A percentile compares a stretch with the other conserved stretches of the same genome.
Conservation (phyloP, 1,140 invertebrate genomes). For the Solen grandis region DNA sequence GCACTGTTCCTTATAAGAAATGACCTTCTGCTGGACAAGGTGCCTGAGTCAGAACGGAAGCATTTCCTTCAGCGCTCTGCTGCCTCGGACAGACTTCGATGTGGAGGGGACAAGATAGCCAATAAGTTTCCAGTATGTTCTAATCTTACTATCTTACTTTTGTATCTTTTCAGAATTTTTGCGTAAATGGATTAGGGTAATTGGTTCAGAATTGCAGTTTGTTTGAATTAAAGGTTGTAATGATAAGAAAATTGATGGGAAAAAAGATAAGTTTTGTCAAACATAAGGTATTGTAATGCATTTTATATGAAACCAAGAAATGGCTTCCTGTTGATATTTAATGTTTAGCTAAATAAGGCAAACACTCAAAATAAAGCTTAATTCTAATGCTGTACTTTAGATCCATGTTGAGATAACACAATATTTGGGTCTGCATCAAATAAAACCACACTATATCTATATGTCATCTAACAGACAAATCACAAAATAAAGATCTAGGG, state of each 20-base stretch:
- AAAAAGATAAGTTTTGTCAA: not conserved
- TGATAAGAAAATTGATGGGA: not conserved
- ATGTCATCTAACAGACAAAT: no score
- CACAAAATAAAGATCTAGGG: no score
- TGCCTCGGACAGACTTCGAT: slow-evolving; percentile 68
- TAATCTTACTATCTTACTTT: slow-evolving; percentile 10
- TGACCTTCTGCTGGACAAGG: slow-evolving; percentile 71
- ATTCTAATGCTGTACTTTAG: no score
- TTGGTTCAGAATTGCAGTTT: not conserved
- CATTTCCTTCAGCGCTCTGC: slow-evolving; percentile 68
- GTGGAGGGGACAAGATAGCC: slow-evolving; percentile 68
- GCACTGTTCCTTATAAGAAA: slow-evolving; percentile 74
- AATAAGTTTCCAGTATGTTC: slow-evolving; percentile 75
- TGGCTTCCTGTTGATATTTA: no score
- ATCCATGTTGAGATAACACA: no score
- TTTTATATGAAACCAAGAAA: no score
- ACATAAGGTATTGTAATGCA: not conserved
- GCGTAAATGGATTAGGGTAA: not conserved
- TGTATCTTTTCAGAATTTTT: not conserved
- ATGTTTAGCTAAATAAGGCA: no score
- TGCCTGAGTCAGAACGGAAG: slow-evolving; percentile 65
- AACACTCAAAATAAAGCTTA: no score
- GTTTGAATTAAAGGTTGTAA: not conserved
- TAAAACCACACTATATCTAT: no score
- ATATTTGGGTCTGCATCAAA: no score